Base-by-base conservation (phyloP, 2,888 invertebrate genomes). In the Phortica magna region DNA sequence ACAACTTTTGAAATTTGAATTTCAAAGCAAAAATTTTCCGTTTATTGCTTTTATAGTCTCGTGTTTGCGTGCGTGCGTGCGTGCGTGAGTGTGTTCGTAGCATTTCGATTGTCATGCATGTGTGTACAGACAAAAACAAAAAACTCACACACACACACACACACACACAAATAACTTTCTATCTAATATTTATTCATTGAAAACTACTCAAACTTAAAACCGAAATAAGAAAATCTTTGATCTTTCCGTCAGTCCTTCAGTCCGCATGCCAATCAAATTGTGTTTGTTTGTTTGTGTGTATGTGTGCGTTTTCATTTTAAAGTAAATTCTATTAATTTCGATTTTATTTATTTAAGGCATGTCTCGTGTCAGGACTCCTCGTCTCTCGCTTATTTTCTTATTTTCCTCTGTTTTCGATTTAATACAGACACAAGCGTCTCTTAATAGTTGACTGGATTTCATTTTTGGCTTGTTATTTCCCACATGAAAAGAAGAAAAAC, bases 1-100 rank as follows among this genome's bases (percentile, higher is more conserved):
- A 89, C 87, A 87, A 87, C 89, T 88, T 87, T 87, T 89, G 89
- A 87, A 84, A 87, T 87, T 89, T 87, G 87, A 87, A 87, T 87
- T 89, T 87, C 87, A 87, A 87, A 87, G 87, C 87, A 85, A 85
- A 89, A 87, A 88, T 89, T 84, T 87, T 83, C 87, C 87, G 88
- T 89, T 88, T 88, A 89, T 88, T 88, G 83, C 83, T 80, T 78
- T 79, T 14, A 14, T 14, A 48, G 14, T 48, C 10, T 12, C 48
- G 48, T 48, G 48, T 12, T 48, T 48, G 77, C 81, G 84, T 77
- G 55, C 53, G 67, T 76, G 80, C 31, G 31, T 77, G 76, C 73
- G 80, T 71, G 79, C 80, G 80, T 84, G 67, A 7, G n/a, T 64
- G 14, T 22, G 4, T 31, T 12, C 61, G 19, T 17, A 59, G 59